Evolutionary conservation across 1,140 invertebrate species (phyloP).

Genomic region (Saccostrea echinata): DNA sequence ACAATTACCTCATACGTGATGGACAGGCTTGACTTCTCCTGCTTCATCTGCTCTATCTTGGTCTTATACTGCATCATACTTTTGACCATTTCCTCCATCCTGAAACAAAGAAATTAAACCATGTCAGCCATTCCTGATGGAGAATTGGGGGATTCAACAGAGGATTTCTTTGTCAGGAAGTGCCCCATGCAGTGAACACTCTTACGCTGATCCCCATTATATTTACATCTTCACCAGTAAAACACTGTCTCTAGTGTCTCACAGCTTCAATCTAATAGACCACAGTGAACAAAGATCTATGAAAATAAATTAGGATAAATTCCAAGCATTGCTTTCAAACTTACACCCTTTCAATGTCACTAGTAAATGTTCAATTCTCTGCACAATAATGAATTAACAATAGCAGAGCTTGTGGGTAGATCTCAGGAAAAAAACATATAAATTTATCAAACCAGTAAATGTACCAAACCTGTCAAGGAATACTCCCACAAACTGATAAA

Average conservation of each 20-base stretch:
- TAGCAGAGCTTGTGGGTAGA: not conserved
- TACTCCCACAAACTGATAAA: conserved; percentile 17
- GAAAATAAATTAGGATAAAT: not conserved
- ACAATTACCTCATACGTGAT: conserved; percentile 86
- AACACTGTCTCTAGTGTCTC: not conserved
- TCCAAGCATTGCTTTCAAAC: conserved; percentile 1
- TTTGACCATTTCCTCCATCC: conserved; percentile 78
- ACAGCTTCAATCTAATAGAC: not conserved
- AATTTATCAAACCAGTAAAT: not conserved
- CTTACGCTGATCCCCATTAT: not conserved
- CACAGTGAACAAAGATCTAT: not conserved
- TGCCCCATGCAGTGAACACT: not conserved
- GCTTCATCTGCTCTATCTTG: conserved; percentile 88
- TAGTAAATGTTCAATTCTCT: not conserved
- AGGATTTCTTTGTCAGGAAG: not conserved
- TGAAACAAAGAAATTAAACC: conserved; percentile 56
- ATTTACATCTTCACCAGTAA: not conserved
- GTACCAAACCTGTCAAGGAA: not conserved
- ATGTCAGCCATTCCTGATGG: not conserved
- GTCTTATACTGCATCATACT: conserved; percentile 85
- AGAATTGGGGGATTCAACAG: not conserved
- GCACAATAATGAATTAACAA: conserved; percentile 18
- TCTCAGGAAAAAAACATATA: not conserved
- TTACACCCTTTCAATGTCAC: conserved; percentile 15
- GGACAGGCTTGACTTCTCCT: conserved; percentile 87